A percentile compares a stretch with the other conserved stretches of the same genome.
Conservation (phyloP, 2,888 invertebrate genomes). For the Eurytoma californica region DNA sequence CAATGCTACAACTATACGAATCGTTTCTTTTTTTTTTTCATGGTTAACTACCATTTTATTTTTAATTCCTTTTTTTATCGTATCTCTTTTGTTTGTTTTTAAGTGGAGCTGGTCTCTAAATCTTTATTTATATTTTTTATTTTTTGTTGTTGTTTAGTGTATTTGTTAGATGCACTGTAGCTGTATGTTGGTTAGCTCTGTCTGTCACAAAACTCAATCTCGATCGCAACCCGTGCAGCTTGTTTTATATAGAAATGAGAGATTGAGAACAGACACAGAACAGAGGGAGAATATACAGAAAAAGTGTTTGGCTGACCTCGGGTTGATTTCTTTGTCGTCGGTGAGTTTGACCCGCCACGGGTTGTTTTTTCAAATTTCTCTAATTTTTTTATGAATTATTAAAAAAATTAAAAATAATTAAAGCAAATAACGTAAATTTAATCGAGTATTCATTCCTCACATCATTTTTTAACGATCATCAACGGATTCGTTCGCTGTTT, state of each 20-base stretch:
- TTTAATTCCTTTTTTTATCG: slow-evolving; percentile 58
- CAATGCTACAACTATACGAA: slow-evolving; percentile 26
- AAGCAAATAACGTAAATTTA: slow-evolving; percentile 46
- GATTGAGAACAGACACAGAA: slow-evolving; percentile 71
- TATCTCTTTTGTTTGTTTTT: slow-evolving; percentile 60
- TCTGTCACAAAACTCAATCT: slow-evolving; percentile 72
- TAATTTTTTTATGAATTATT: slow-evolving; percentile 54
- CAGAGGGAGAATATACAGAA: slow-evolving; percentile 71
- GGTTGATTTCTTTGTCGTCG: slow-evolving; percentile 73
- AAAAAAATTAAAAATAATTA: not conserved
- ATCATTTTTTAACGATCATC: slow-evolving; percentile 48
- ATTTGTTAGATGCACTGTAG: slow-evolving; percentile 76
- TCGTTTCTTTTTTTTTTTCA: slow-evolving; percentile 17
- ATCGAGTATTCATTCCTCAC: slow-evolving; percentile 47
- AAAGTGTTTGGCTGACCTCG: slow-evolving; percentile 72
- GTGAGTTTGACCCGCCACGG: slow-evolving; percentile 74
- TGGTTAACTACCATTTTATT: slow-evolving; percentile 32
- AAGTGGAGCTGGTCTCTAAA: slow-evolving; percentile 59
- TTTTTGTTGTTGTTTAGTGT: slow-evolving; percentile 74
- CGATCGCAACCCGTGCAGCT: slow-evolving; percentile 72
- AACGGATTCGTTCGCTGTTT: slow-evolving; percentile 45
- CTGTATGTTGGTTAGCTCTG: slow-evolving; percentile 75
- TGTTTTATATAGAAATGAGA: slow-evolving; percentile 70
- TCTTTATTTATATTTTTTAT: slow-evolving; percentile 73
- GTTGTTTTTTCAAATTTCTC: slow-evolving; percentile 72